Conservation (phyloP, 2,113 vertebrate species). For the Cacatua alba region DNA sequence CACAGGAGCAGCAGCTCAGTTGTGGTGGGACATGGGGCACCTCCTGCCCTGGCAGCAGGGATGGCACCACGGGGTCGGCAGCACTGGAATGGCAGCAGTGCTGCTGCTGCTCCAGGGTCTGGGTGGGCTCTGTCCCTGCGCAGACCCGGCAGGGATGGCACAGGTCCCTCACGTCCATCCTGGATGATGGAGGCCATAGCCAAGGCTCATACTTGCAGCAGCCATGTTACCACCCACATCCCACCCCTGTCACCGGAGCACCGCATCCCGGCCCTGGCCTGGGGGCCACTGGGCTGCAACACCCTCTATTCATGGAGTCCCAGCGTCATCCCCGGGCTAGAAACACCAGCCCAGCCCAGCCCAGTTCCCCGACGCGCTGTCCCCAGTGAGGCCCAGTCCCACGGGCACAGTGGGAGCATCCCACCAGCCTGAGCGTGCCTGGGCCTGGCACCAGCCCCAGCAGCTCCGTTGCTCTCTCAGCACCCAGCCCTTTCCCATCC, state of each 20-base stretch:
- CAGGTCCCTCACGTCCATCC: not conserved
- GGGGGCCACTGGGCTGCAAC: not conserved
- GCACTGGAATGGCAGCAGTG: not conserved
- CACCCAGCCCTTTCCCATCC: not conserved
- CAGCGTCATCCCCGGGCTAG: rapidly evolving
- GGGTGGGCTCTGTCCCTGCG: not conserved
- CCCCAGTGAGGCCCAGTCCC: not conserved
- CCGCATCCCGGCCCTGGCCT: rapidly evolving
- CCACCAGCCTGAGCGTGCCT: rapidly evolving
- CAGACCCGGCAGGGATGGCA: not conserved
- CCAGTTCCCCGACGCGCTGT: rapidly evolving
- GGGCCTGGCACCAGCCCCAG: not conserved
- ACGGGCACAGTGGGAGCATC: not conserved
- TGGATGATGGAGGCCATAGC: not conserved
- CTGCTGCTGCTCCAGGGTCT: not conserved
- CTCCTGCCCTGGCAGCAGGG: not conserved
- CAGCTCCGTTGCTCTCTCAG: not conserved
- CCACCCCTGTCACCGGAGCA: rapidly evolving
- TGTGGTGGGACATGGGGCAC: rapidly evolving
- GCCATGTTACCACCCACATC: not conserved
- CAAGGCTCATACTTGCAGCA: rapidly evolving
- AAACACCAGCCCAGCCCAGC: not conserved
- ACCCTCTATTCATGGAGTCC: not conserved
- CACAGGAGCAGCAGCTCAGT: not conserved
- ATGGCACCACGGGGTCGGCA: not conserved